Conservation (phyloP, 2,113 vertebrate genomes). For the sheep (Ovis aries) region ARS-UI_Ramb_v3.0 NC_056061.1:69251001-69251500, state of each 20-base stretch:
- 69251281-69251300: not conserved
- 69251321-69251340: not conserved
- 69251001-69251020: not conserved
- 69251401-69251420: not conserved
- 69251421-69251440: not conserved
- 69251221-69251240: not conserved
- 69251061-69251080: not conserved
- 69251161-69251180: not conserved
- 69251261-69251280: not conserved
- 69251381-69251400: not conserved
- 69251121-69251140: not conserved
- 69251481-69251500: not conserved
- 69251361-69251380: not conserved
- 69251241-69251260: not conserved
- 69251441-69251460: not conserved
- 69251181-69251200: not conserved
- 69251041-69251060: not conserved
- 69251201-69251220: not conserved
- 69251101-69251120: not conserved
- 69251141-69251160: not conserved
- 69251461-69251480: not conserved
- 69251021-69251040: not conserved
- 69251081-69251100: not conserved
- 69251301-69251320: not conserved
- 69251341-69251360: not conserved